Evolutionary conservation across 92 coral and sea anemone species (phyloP), one percentile per base, ranked within the genome.

Genomic region (Porites rus): DNA sequence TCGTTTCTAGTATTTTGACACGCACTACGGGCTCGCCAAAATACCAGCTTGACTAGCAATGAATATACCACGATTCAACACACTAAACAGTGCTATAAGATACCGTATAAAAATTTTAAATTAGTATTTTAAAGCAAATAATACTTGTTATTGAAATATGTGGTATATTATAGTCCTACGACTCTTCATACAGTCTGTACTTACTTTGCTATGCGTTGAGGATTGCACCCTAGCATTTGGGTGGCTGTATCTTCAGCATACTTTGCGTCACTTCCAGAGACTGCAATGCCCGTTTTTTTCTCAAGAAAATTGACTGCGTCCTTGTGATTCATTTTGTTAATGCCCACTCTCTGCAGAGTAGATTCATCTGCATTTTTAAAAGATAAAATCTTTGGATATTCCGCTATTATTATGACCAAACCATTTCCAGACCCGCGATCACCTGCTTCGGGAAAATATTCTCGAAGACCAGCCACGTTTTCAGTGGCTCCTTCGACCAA

Each of bases 381-480:
- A 0, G 43, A 6, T 13, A 67, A 28, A 8, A 66, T 50, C 51
- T 8, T 3, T 14, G 85, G 51, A 56, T 22, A 6, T 16, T 66
- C 7, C 8, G 85, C 20, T 19, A 76, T 80, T 63, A 80, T 51
- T 50, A 80, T 59, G 10, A 80, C 76, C 66, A 80, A 51, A 80
- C 85, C 85, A 67, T 68, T 80, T 80, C 85, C 85, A 52, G 17
- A 13, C 25, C 51, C 68, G 8, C 51, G 85, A 67, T 80, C 76
- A 7, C 85, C 85, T 80, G 65, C 25, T 53, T 67, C 17, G 1
- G 85, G 85, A 66, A 52, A 80, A 67, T 25, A 52, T 4, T 20
- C 6, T 16, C 38, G 10, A 8, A 25, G 58, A 25, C 4, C 24
- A 43, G 76, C 28, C 51, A 56, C 59, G 4, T 67, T 43, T 22